A percentile compares a stretch with the other conserved stretches of the same genome.
Conservation (phyloP, 92 coral and sea anemone species). For the Epizoanthus ramosus region DNA sequence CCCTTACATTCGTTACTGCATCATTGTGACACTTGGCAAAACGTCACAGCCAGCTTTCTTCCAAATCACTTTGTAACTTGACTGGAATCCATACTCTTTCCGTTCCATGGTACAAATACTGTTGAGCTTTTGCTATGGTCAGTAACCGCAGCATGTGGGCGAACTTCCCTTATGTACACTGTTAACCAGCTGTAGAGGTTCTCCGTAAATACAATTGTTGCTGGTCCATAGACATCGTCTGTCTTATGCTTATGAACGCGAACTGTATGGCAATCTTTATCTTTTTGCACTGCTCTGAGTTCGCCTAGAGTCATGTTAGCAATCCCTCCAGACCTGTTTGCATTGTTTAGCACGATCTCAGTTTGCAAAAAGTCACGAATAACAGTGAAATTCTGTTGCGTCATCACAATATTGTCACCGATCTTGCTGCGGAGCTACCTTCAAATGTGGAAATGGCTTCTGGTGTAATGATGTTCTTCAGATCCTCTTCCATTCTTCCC, state of each 20-base stretch:
- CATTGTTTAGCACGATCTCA: conserved; percentile 16
- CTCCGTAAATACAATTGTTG: neutral
- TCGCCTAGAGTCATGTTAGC: conserved; percentile 11
- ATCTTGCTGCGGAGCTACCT: conserved; percentile 13
- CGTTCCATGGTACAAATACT: conserved; percentile 36
- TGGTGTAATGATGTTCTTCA: neutral
- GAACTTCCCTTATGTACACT: neutral
- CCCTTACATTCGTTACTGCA: conserved; percentile 1
- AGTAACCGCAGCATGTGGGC: conserved; percentile 11
- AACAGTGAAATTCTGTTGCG: conserved; percentile 22
- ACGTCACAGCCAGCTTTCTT: conserved; percentile 1
- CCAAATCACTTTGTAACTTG: conserved; percentile 20
- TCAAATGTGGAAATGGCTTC: neutral
- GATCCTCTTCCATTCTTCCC: conserved; percentile 35
- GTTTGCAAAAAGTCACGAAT: conserved; percentile 21
- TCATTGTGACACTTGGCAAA: neutral
- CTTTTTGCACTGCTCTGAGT: neutral
- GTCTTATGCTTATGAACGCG: conserved; percentile 24
- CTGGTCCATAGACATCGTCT: conserved; percentile 13
- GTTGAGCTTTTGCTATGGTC: neutral
- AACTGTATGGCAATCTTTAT: neutral
- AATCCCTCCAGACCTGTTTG: conserved; percentile 15
- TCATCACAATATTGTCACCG: neutral
- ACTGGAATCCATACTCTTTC: neutral
- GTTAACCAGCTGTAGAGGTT: conserved; percentile 6